Evolutionary conservation across 2,797 vertebrate genomes (phyloP), one percentile per base, ranked within the genome.

Genomic region (Cheirogaleus major): DNA sequence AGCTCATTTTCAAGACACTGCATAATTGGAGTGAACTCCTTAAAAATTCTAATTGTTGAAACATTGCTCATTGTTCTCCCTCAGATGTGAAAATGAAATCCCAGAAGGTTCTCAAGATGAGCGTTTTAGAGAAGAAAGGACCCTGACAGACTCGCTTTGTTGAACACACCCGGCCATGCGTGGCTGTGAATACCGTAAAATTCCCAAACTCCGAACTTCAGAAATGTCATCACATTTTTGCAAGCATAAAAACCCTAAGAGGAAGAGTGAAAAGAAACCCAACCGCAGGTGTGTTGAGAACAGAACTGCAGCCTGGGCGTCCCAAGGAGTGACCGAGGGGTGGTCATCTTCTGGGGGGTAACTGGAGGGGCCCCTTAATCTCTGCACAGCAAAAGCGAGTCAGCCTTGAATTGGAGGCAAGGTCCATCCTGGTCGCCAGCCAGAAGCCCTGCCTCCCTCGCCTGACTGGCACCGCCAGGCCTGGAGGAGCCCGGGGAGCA

Each of bases 101-200:
- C 32, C 38, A 59, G 55, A 55, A 59, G 23, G 30, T 61, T 92
- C 83, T 78, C 3, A 6, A 82, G 50, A 73, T 18, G 48, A 86
- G 45, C 17, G 38, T 84, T 87, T 93, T 18, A 41, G 50, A 79
- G 57, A 78, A 79, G 59, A 69, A 52, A 55, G 7, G 4, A 22
- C 30, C 12, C 18, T 13, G 9, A 43, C 32, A 63, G 35, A 18
- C 22, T 69, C 4, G 1, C 87, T 87, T 65, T 61, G 6, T 17
- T 43, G 10, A 93, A 79, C n/a, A 23, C 41, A 3, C 9, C 1
- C 3, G 3, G 50, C 69, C 14, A 5, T 1, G 5, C 14, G 0
- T 35, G 45, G 61, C 30, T 35, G 27, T n/a, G 35, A 92, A 84
- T 17, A 35, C 18, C 43, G 25, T n/a, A 83, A 35, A 48, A 22